phyloP scores from a whole-genome alignment of 2,113 vertebrate genomes.

The Tinamus guttatus region DNA sequence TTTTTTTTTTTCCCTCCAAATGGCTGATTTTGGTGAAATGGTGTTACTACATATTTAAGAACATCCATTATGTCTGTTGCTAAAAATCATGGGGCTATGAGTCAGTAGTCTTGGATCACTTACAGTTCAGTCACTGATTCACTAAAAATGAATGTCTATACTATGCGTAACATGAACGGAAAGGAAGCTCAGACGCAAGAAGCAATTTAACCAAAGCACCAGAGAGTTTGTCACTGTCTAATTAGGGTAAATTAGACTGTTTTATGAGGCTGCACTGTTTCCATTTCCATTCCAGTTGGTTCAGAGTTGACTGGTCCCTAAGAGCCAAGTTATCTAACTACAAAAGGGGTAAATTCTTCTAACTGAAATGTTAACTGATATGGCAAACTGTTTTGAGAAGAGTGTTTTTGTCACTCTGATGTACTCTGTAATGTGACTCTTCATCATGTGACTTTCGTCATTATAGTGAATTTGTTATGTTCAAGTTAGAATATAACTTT shows the following conservation, averaged over 20 bases:
- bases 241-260: not conserved
- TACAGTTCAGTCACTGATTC: slow-evolving; percentile 16
- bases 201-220: not conserved
- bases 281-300: fast-evolving
- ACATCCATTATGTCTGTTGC: not conserved
- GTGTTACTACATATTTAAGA: not conserved
- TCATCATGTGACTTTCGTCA: too few relatives aligned
- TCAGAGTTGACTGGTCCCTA: not conserved
- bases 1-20: not conserved
- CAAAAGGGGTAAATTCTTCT: not conserved
- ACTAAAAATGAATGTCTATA: slow-evolving; percentile 17
- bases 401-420: not conserved
- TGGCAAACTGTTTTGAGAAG: not conserved
- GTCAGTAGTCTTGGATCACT: slow-evolving; percentile 35
- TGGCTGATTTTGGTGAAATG: not conserved
- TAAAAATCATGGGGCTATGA: slow-evolving; percentile 58
- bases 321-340: not conserved
- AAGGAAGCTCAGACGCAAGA: not conserved
- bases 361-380: not conserved
- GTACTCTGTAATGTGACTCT: too few relatives aligned
- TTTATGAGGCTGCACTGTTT: not conserved
- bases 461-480: not conserved
- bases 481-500: not conserved
- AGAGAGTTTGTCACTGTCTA: not conserved
- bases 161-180: not conserved